Percentiles rank a stretch among this genome's conserved stretches.
phyloP scores from a whole-genome alignment of 64 coral and sea anemone genomes.

The Stichodactyla helianthus region DNA sequence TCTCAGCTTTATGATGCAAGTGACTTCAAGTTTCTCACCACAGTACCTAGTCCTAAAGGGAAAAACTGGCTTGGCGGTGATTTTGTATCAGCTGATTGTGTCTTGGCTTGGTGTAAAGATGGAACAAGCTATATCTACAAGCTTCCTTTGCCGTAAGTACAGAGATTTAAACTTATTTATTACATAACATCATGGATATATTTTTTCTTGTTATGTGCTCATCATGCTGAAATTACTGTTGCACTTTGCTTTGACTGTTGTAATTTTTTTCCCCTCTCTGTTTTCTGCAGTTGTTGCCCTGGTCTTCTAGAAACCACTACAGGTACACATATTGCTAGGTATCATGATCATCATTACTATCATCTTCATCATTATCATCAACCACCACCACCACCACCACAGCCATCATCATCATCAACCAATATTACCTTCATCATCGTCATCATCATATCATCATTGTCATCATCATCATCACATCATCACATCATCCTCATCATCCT shows the following conservation, averaged over 20 bases:
- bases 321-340: not conserved
- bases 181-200: not conserved
- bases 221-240: not conserved
- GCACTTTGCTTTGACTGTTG: not conserved
- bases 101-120: conserved; percentile 81
- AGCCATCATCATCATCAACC: not conserved
- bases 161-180: too few species aligned
- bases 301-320: not conserved
- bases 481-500: not conserved
- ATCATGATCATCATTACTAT: not conserved
- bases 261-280: not conserved
- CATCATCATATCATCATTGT: not conserved
- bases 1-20: conserved; percentile 83
- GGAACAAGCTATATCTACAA: conserved; percentile 61
- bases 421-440: too few species aligned
- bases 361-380: too few species aligned
- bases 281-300: not conserved
- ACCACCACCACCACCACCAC: not conserved
- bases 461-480: not conserved
- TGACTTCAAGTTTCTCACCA: conserved; percentile 92
- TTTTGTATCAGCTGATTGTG: conserved; percentile 85
- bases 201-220: not conserved
- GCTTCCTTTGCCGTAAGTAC: conserved; percentile 45
- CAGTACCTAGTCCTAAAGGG: conserved; percentile 54
- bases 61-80: conserved; percentile 77